Evolutionary conservation across 2,797 vertebrate genomes (phyloP).

Genomic region (Margarornis squamiger): DNA sequence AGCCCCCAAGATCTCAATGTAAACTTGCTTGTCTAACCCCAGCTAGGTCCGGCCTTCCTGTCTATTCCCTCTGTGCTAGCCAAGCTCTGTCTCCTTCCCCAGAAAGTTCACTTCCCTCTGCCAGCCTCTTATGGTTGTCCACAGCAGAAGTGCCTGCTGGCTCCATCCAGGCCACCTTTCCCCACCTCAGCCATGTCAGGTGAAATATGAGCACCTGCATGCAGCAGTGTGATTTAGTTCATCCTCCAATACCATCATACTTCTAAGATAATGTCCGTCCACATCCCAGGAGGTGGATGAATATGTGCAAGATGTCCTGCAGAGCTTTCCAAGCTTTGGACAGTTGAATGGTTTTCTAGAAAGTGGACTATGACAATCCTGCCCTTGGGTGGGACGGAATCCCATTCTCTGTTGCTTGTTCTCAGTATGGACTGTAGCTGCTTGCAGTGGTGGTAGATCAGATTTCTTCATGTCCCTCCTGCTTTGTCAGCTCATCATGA

Average conservation of each 20-base stretch:
- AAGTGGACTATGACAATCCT: not conserved
- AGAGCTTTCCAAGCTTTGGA: not conserved
- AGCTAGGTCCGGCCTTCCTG: not conserved
- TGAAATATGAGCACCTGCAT: not conserved
- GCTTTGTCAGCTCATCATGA: not conserved
- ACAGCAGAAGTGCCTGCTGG: not conserved
- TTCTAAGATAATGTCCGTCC: not conserved
- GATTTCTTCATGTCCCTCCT: not conserved
- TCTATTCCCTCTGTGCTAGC: not conserved
- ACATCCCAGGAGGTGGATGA: not conserved
- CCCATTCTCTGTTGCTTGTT: not conserved
- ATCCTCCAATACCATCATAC: fast-evolving
- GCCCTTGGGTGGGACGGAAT: not conserved
- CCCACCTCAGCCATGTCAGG: fast-evolving
- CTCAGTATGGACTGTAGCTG: not conserved
- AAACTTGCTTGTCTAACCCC: not conserved
- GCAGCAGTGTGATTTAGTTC: not conserved
- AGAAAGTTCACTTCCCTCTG: not conserved
- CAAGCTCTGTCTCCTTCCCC: not conserved
- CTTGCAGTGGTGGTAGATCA: not conserved
- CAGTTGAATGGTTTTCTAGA: not conserved
- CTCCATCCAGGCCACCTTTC: not conserved
- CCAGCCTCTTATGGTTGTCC: not conserved
- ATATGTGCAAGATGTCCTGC: not conserved
- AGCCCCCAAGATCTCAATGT: not conserved